Conservation (phyloP, 2,113 vertebrate genomes). For the Lampris megalopsis region DNA sequence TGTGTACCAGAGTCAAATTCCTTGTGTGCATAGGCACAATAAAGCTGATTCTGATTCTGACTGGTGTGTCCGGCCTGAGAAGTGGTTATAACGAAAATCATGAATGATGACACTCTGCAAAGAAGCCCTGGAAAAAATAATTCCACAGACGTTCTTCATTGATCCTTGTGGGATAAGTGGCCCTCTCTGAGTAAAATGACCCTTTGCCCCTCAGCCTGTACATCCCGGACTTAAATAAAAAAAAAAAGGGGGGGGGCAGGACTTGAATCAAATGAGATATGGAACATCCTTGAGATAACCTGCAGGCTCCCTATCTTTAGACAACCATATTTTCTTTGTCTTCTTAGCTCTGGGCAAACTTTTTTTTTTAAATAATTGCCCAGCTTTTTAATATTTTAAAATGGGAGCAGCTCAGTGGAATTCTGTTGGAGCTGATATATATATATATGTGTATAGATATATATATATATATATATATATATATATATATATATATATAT, state of each 20-base stretch:
- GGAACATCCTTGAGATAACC: slow-evolving; percentile 52
- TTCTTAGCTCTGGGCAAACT: slow-evolving; percentile 43
- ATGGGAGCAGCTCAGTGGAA: too few relatives aligned
- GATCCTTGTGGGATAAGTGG: slow-evolving; percentile 48
- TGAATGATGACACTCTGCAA: slow-evolving; percentile 47
- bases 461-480: not conserved
- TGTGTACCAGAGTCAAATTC: too few relatives aligned
- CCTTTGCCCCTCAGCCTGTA: slow-evolving; percentile 37
- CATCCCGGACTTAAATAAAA: slow-evolving; percentile 10
- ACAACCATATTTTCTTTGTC: slow-evolving; percentile 36
- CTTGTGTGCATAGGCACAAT: too few relatives aligned
- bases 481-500: too few relatives aligned
- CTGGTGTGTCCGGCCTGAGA: slow-evolving; percentile 16
- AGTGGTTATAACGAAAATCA: slow-evolving; percentile 54
- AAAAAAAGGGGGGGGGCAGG: slow-evolving; percentile 11
- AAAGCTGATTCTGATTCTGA: not conserved
- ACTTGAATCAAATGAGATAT: slow-evolving; percentile 55
- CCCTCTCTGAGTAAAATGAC: slow-evolving; percentile 45
- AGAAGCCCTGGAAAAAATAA: slow-evolving; percentile 44
- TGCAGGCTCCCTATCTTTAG: slow-evolving; percentile 64
- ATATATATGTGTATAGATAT: not conserved
- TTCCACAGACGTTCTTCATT: slow-evolving; percentile 35
- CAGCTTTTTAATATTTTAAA: too few relatives aligned
- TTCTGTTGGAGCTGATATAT: too few relatives aligned
- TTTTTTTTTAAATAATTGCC: too few relatives aligned